A percentile compares a stretch with the other conserved stretches of the same genome.
Evolutionary conservation across 2,113 vertebrate genomes (phyloP).

Genomic region (Nesospiza acunhae): DNA sequence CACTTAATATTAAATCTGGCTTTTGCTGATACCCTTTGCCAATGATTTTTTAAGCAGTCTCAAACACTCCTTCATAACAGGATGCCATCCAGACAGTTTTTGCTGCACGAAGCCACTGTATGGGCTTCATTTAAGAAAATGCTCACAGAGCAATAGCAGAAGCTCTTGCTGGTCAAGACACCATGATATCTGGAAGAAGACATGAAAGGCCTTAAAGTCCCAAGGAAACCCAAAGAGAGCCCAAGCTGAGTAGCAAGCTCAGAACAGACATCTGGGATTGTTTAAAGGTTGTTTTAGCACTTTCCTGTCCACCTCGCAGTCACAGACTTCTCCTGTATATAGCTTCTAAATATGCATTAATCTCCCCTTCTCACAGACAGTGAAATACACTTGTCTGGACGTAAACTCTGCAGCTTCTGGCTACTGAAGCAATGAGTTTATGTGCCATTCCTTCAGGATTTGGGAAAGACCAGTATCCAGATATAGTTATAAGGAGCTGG

Average conservation of each 20-base stretch:
- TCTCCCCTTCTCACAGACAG: not conserved
- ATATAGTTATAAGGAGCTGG: not conserved
- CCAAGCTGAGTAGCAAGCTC: not conserved
- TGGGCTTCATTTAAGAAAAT: not conserved
- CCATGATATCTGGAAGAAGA: not conserved
- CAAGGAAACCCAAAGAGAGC: not conserved
- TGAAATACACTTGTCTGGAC: not conserved
- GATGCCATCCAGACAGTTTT: not conserved
- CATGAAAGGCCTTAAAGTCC: not conserved
- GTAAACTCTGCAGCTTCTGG: not conserved
- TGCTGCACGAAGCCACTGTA: not conserved
- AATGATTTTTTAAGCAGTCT: not conserved
- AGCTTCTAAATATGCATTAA: not conserved
- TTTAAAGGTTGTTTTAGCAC: not conserved
- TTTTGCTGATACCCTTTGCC: not conserved
- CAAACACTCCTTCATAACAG: not conserved
- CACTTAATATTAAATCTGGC: not conserved
- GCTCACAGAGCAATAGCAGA: not conserved
- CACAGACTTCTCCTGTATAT: not conserved
- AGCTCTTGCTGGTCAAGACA: not conserved
- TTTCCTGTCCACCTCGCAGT: not conserved
- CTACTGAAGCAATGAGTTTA: not conserved
- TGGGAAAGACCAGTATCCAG: not conserved
- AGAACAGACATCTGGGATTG: not conserved
- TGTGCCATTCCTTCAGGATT: not conserved